Percentiles rank a stretch among this genome's conserved stretches.
Conservation (phyloP, 2,888 invertebrate species). For the Creontiades dilutus region DNA sequence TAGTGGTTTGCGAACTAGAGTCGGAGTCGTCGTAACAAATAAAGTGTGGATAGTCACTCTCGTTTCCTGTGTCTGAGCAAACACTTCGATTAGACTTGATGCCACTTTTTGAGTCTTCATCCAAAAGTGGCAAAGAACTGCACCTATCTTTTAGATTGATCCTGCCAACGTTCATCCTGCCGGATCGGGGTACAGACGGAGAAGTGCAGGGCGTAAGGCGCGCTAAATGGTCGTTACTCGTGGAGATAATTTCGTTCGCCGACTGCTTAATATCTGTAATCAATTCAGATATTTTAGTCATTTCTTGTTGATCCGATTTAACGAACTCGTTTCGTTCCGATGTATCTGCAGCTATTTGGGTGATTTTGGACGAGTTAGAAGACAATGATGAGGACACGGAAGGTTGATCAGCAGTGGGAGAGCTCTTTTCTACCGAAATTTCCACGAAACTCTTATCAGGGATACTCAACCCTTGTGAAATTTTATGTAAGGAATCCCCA, state of each 20-base stretch:
- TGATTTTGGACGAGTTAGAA: not conserved
- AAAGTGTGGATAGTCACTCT: conserved; percentile 47
- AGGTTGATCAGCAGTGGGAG: not conserved
- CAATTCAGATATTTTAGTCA: conserved; percentile 46
- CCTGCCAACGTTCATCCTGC: not conserved
- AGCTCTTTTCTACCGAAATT: not conserved
- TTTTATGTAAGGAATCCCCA: not conserved
- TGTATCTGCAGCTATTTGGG: not conserved
- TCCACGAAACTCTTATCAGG: not conserved
- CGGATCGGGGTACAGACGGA: not conserved
- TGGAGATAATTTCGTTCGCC: conserved; percentile 49
- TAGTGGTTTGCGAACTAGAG: conserved; percentile 58
- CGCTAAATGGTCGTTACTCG: conserved; percentile 60
- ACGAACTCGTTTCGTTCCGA: not conserved
- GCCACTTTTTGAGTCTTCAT: not conserved
- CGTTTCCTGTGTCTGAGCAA: conserved; percentile 44
- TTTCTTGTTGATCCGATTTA: not conserved
- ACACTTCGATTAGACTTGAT: conserved; percentile 57
- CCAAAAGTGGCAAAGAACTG: conserved; percentile 57
- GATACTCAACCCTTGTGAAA: not conserved
- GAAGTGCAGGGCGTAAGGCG: conserved; percentile 26
- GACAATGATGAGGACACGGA: not conserved
- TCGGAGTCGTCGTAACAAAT: conserved; percentile 61
- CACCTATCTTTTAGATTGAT: conserved; percentile 30
- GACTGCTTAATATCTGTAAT: conserved; percentile 54